phyloP scores from a whole-genome alignment of 2,888 invertebrate genomes.

The Pollenia labialis region DNA sequence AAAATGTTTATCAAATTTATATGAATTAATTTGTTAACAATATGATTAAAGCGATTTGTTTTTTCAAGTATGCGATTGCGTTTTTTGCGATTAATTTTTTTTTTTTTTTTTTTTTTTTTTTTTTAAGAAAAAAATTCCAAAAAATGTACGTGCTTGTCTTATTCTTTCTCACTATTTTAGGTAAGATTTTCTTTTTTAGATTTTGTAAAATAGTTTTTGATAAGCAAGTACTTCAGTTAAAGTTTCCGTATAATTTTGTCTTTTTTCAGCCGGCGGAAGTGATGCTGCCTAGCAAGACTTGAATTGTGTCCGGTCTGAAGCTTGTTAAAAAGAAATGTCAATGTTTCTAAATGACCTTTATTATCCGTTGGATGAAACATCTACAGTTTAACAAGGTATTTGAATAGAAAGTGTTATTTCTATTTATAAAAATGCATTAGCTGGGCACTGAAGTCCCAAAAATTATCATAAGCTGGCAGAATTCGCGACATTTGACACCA shows the following conservation, averaged over 20 bases:
- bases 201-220: background rate
- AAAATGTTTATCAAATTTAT: conserved; percentile 33
- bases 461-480: too few relatives aligned
- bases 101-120: too few relatives aligned
- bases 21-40: conserved; percentile 35
- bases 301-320: background rate
- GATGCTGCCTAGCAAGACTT: background rate
- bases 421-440: background rate
- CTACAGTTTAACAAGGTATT: background rate
- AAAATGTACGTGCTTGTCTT: conserved; percentile 19
- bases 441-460: too few relatives aligned
- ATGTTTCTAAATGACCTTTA: background rate
- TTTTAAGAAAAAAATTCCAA: too few relatives aligned
- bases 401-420: background rate
- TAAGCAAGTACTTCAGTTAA: background rate
- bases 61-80: background rate
- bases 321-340: background rate
- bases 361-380: background rate
- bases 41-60: background rate
- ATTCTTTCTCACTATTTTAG: too few relatives aligned
- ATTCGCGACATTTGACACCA: too few relatives aligned
- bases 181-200: too few relatives aligned
- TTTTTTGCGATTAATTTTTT: background rate
- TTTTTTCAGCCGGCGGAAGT: background rate
- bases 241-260: background rate